Percentiles rank a stretch among this genome's conserved stretches.
phyloP scores from a whole-genome alignment of 1,140 invertebrate genomes.

The Telenomus remus region DNA sequence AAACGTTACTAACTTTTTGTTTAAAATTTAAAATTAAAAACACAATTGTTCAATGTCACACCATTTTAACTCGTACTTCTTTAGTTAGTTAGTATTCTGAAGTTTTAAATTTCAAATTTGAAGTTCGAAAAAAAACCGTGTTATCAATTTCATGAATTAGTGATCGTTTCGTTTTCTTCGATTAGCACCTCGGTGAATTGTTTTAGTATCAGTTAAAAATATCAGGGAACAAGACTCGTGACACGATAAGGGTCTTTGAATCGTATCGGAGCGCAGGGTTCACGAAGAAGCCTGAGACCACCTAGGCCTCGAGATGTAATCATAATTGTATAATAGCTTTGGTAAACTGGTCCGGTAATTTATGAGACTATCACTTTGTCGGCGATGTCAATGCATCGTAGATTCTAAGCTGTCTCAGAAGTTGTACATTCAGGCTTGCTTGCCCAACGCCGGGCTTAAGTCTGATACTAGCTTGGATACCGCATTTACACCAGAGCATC shows the following conservation, averaged over 20 bases:
- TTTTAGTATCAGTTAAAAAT: slow-evolving; percentile 17
- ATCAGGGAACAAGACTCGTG: slow-evolving; percentile 26
- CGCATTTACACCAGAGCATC: slow-evolving; percentile 56
- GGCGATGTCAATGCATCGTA: slow-evolving; percentile 66
- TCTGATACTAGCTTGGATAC: slow-evolving; percentile 51
- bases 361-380: slow-evolving; percentile 68
- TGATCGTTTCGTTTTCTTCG: slow-evolving; percentile 5
- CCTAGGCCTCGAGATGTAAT: slow-evolving; percentile 70
- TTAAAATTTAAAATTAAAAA: too few relatives aligned
- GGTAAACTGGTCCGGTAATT: slow-evolving; percentile 71
- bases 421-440: slow-evolving; percentile 54
- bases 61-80: too few relatives aligned
- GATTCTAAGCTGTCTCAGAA: slow-evolving; percentile 59
- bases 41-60: too few relatives aligned
- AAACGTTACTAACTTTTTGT: too few relatives aligned
- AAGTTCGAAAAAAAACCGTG: too few relatives aligned
- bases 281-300: slow-evolving; percentile 62
- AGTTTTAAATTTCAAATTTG: too few relatives aligned
- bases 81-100: too few relatives aligned
- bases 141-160: slow-evolving; percentile 6
- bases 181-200: slow-evolving; percentile 19
- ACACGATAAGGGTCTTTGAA: slow-evolving; percentile 46
- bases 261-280: slow-evolving; percentile 56
- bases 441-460: slow-evolving; percentile 36
- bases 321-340: slow-evolving; percentile 73